A percentile compares a stretch with the other conserved stretches of the same genome.
Conservation (phyloP, 2,888 invertebrate species). For the Chydorus sphaericus region DNA sequence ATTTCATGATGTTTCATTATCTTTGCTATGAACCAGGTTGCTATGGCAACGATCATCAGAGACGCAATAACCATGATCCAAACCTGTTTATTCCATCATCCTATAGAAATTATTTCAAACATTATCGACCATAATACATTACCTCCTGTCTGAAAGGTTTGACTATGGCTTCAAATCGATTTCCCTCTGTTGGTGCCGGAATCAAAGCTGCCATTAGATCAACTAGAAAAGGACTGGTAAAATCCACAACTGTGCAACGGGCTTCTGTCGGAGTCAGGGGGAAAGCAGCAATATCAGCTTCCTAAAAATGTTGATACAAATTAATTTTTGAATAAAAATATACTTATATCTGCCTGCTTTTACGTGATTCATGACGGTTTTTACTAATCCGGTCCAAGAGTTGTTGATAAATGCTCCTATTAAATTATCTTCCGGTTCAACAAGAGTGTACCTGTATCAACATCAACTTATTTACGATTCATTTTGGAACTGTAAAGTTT, state of each 20-base stretch:
- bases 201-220: background rate
- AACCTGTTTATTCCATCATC: background rate
- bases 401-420: background rate
- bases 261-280: background rate
- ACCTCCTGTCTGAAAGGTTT: background rate
- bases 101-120: background rate
- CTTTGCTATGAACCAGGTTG: background rate
- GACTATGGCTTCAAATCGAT: background rate
- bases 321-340: too few species aligned
- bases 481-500: background rate
- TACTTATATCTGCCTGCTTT: too few species aligned
- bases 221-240: background rate
- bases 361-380: background rate
- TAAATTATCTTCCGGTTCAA: background rate
- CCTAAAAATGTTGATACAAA: background rate
- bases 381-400: background rate
- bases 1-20: too few species aligned
- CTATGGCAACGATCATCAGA: background rate
- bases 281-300: background rate
- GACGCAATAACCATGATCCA: background rate
- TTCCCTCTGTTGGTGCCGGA: background rate
- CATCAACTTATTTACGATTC: background rate
- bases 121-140: background rate
- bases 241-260: background rate
- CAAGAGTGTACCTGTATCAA: background rate